Evolutionary conservation across 1,140 invertebrate species (phyloP).

Genomic region (Drosophila orena): DNA sequence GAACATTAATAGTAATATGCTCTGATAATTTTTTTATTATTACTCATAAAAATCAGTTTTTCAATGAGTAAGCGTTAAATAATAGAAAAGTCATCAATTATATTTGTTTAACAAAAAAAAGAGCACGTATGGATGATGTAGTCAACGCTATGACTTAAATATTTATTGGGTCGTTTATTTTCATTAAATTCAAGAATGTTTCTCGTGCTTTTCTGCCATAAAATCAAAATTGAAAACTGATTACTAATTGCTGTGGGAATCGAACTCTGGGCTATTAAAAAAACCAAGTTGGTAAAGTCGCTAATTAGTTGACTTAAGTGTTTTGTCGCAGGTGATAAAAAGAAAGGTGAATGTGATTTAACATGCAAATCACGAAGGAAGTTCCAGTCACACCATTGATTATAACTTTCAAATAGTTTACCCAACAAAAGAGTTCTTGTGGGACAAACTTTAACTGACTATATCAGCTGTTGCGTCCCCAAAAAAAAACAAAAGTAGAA

Average conservation of each 20-base stretch:
- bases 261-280: constrained; percentile 6
- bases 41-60: too few species aligned
- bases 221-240: constrained; percentile 5
- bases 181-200: not conserved
- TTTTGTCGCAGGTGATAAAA: constrained; percentile 18
- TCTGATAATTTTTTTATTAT: too few species aligned
- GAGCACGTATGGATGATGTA: not conserved
- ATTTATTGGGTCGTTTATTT: not conserved
- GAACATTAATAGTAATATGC: not conserved
- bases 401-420: constrained; percentile 41
- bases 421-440: constrained; percentile 12
- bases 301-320: constrained; percentile 14
- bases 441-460: constrained; percentile 24
- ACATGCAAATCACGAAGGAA: constrained; percentile 15
- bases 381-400: constrained; percentile 2
- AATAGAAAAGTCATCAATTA: not conserved
- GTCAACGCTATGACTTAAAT: not conserved
- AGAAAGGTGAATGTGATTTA: constrained; percentile 19
- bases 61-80: not conserved
- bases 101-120: not conserved
- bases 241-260: constrained; percentile 28
- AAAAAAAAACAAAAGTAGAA: not conserved
- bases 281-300: constrained; percentile 9
- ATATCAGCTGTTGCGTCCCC: constrained; percentile 44
- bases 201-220: constrained; percentile 13